Percentiles rank a stretch among this genome's conserved stretches.
Evolutionary conservation across 2,113 vertebrate species (phyloP).

Genomic region (Tapirus terrestris): DNA sequence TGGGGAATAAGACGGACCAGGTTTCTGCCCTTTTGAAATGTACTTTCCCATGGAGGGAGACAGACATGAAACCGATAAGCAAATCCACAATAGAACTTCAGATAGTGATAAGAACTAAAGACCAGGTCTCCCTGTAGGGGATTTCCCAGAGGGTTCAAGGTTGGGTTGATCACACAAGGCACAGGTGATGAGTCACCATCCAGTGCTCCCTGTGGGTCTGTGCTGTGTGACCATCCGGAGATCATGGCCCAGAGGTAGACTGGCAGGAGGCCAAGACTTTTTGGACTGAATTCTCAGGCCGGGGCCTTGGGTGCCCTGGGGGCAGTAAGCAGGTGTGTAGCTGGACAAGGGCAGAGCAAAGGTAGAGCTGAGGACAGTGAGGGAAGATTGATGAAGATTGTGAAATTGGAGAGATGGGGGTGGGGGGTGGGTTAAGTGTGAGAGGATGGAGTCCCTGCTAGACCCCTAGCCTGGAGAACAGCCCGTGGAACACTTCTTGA

Average conservation of each 20-base stretch:
- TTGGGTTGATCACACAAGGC: not conserved
- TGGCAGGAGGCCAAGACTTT: not conserved
- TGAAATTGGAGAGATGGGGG: not conserved
- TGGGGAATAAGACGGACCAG: not conserved
- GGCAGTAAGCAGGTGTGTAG: conserved; percentile 60
- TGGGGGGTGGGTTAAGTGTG: not conserved
- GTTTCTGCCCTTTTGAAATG: not conserved
- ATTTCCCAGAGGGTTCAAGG: not conserved
- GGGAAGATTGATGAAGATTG: not conserved
- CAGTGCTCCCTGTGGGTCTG: not conserved
- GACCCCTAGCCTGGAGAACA: not conserved
- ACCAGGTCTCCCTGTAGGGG: not conserved
- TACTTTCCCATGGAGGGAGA: not conserved
- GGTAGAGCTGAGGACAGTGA: not conserved
- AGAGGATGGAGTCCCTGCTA: not conserved
- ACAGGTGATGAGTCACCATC: conserved; percentile 34
- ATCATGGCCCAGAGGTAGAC: not conserved
- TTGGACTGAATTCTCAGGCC: conserved; percentile 43
- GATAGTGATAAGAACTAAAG: not conserved
- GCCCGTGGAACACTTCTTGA: not conserved
- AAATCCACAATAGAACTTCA: not conserved
- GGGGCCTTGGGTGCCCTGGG: not conserved
- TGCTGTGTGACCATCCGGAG: not conserved
- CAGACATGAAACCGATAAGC: not conserved
- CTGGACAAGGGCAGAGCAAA: conserved; percentile 28